A percentile compares a stretch with the other conserved stretches of the same genome.
These are phyloP conservation scores for Eupithecia subumbrata DNA, from an alignment of 2,888 invertebrate genomes.

Conservation along the genomic window DNA sequence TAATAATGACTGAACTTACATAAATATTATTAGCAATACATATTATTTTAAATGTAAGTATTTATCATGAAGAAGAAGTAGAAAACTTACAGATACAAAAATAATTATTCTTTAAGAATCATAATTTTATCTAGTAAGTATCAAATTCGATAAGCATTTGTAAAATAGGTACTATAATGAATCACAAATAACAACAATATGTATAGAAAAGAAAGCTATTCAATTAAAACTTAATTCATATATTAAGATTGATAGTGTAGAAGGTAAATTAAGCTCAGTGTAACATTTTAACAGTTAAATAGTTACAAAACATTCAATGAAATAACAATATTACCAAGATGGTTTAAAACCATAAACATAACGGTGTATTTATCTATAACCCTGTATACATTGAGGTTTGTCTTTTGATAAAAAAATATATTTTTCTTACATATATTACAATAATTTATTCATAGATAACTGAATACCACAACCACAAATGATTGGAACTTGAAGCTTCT, in stretches of 20 bases:
- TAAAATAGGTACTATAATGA: background rate
- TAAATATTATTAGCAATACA: background rate
- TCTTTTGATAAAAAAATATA: constrained; percentile 35
- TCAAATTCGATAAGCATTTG: constrained; percentile 47
- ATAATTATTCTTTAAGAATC: constrained; percentile 38
- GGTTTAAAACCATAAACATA: constrained; percentile 36
- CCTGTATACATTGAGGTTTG: constrained; percentile 68
- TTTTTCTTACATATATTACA: constrained; percentile 23
- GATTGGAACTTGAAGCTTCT: constrained; percentile 6
- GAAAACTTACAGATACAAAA: constrained; percentile 18
- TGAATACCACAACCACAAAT: constrained; percentile 12
- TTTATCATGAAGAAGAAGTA: background rate
- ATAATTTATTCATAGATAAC: background rate
- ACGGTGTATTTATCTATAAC: constrained; percentile 66
- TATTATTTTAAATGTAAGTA: background rate
- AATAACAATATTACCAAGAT: constrained; percentile 11
- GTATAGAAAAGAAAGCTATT: constrained; percentile 10
- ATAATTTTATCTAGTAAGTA: constrained; percentile 43
- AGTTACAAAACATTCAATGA: background rate
- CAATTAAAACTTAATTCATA: constrained; percentile 5
- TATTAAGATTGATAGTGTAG: background rate
- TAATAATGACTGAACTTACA: background rate
- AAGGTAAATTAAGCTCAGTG: constrained; percentile 17
- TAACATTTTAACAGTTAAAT: constrained; percentile 1
- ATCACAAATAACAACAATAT: background rate